Conservation (phyloP, 2,888 invertebrate species). For the Cephus rjabovi region DNA sequence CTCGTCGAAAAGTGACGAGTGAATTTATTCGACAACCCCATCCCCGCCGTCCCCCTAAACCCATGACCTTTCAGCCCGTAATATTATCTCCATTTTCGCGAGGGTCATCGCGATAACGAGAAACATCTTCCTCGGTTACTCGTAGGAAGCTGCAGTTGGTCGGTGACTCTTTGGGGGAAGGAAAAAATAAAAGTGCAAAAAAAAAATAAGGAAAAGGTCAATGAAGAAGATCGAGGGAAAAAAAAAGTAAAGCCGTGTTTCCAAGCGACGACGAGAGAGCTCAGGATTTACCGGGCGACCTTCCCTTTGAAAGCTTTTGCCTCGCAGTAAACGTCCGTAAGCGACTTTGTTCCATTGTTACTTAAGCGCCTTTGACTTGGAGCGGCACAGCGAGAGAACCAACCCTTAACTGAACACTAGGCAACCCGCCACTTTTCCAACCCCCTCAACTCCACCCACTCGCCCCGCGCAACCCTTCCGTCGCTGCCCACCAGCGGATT, state of each 20-base stretch:
- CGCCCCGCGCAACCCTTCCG: neutral
- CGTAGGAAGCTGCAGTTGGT: too few species aligned
- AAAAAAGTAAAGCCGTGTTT: too few species aligned
- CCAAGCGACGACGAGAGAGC: neutral
- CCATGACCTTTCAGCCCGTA: too few species aligned
- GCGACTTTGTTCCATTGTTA: conserved; percentile 4
- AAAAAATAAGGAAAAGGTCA: too few species aligned
- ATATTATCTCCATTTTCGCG: too few species aligned
- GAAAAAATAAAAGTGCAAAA: too few species aligned
- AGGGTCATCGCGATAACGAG: too few species aligned
- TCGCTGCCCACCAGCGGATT: too few species aligned
- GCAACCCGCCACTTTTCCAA: neutral
- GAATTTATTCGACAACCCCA: neutral
- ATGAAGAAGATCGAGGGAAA: too few species aligned
- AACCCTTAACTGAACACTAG: too few species aligned
- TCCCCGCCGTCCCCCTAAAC: neutral
- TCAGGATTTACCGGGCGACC: neutral
- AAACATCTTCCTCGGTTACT: too few species aligned
- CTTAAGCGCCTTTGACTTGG: conserved; percentile 8
- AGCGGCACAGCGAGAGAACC: neutral
- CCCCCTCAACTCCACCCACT: neutral
- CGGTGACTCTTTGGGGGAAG: too few species aligned
- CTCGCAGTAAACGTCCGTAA: conserved; percentile 8
- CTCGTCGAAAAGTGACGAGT: neutral
- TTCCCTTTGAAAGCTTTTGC: conserved; percentile 5